Conservation (phyloP, 2,888 invertebrate species). For the Drosophila kokeensis region DNA sequence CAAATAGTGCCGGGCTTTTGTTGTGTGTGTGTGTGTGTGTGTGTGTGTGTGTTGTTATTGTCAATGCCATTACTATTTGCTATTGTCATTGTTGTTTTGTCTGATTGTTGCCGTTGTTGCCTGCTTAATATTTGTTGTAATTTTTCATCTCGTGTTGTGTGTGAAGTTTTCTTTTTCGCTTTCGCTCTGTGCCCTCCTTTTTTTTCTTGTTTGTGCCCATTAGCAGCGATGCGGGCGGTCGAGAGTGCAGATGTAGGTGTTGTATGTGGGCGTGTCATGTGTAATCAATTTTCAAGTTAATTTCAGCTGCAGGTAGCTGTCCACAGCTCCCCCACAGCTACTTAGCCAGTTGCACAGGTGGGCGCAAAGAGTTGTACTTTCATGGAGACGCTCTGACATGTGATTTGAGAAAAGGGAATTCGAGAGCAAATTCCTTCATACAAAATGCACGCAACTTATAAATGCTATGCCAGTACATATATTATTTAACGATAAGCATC, state of each 20-base stretch:
- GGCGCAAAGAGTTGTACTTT: constrained; percentile 33
- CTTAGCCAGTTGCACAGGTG: constrained; percentile 54
- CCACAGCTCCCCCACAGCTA: constrained; percentile 10
- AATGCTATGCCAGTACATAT: background rate
- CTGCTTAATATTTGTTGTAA: constrained; percentile 12
- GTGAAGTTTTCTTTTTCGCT: constrained; percentile 34
- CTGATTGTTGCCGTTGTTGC: constrained; percentile 49
- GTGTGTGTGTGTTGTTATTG: constrained; percentile 18
- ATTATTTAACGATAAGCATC: background rate
- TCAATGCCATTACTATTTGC: constrained; percentile 41
- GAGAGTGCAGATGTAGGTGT: constrained; percentile 7
- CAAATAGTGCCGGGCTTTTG: constrained; percentile 56
- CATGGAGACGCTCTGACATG: constrained; percentile 33
- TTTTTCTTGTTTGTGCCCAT: constrained; percentile 70
- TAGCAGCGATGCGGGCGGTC: constrained; percentile 47
- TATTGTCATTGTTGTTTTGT: constrained; percentile 69
- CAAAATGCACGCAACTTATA: background rate
- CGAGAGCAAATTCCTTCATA: background rate
- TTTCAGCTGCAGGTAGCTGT: constrained; percentile 25
- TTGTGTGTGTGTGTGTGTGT: constrained; percentile 16
- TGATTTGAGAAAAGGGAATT: constrained; percentile 14
- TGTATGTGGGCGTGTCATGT: constrained; percentile 59
- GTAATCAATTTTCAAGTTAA: constrained; percentile 72
- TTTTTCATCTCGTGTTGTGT: constrained; percentile 11
- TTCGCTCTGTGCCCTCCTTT: constrained; percentile 56